Percentiles rank a stretch among this genome's conserved stretches.
Evolutionary conservation across 2,888 invertebrate species (phyloP).

Genomic region (Oscheius sp.): DNA sequence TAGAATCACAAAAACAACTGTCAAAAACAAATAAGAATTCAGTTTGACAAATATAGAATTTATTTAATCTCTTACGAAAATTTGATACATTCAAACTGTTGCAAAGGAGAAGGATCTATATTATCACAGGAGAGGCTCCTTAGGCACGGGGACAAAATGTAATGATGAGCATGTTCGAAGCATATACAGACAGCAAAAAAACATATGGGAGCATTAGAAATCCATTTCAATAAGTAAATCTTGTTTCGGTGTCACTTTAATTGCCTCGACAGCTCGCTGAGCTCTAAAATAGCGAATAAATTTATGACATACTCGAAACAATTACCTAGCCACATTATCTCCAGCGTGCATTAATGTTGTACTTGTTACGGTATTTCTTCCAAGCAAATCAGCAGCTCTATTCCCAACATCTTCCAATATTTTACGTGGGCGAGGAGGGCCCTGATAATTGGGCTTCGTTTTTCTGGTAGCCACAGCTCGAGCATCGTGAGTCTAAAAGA

Average conservation of each 20-base stretch:
- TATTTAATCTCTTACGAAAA: neutral
- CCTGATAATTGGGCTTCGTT: neutral
- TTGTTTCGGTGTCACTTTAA: slow-evolving; percentile 5
- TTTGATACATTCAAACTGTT: neutral
- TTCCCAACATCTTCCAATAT: slow-evolving; percentile 32
- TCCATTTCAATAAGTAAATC: slow-evolving; percentile 19
- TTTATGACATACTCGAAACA: neutral
- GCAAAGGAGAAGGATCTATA: neutral
- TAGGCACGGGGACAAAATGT: slow-evolving; percentile 1
- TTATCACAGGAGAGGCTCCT: neutral
- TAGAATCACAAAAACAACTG: neutral
- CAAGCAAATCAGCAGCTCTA: slow-evolving; percentile 34
- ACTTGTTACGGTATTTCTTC: slow-evolving; percentile 10
- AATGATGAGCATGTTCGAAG: neutral
- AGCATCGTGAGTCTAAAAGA: slow-evolving; percentile 18
- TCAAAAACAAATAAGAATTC: neutral
- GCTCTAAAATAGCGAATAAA: slow-evolving; percentile 7
- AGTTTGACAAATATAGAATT: no score
- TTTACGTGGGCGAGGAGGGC: neutral
- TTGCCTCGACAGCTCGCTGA: neutral
- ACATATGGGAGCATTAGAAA: neutral
- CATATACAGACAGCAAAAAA: slow-evolving; percentile 23
- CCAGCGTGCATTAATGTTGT: neutral
- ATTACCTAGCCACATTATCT: neutral
- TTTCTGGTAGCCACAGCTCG: neutral